Evolutionary conservation across 2,113 vertebrate genomes (phyloP).

Genomic region (Dinomys branickii): DNA sequence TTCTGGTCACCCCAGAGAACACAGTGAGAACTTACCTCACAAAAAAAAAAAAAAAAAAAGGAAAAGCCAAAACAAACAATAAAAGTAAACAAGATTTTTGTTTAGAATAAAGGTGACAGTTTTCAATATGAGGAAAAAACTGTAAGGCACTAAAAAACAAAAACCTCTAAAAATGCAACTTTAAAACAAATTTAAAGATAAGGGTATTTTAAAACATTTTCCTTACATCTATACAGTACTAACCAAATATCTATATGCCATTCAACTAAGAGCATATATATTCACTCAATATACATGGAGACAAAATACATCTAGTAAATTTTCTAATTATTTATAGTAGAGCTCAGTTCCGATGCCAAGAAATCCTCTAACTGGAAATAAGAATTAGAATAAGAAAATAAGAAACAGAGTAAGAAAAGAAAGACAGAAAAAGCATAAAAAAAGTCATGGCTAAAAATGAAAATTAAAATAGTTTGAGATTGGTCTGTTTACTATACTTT

Average conservation of each 20-base stretch:
- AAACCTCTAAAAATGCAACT: conserved; percentile 15
- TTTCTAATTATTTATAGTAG: conserved; percentile 35
- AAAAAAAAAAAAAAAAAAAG: no score
- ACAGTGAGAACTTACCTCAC: neutral
- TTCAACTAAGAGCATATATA: neutral
- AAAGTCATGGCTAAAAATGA: neutral
- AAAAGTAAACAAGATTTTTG: neutral
- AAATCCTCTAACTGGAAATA: neutral
- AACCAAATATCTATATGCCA: neutral
- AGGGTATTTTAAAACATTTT: neutral
- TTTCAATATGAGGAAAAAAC: neutral
- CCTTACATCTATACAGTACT: neutral
- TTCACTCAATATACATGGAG: conserved; percentile 7
- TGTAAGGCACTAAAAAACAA: neutral
- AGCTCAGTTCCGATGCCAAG: neutral
- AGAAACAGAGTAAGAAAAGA: neutral
- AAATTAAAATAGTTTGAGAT: neutral
- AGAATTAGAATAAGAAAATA: neutral
- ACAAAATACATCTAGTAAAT: conserved; percentile 24
- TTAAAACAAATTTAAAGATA: conserved; percentile 30
- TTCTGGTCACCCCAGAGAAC: neutral
- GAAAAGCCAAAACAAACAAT: neutral
- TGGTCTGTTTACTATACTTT: neutral
- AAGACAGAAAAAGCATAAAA: conserved; percentile 35
- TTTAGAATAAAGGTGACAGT: neutral